Percentiles rank a stretch among this genome's conserved stretches.
phyloP scores from a whole-genome alignment of 2,797 vertebrate species.

The Callimico goeldii region DNA sequence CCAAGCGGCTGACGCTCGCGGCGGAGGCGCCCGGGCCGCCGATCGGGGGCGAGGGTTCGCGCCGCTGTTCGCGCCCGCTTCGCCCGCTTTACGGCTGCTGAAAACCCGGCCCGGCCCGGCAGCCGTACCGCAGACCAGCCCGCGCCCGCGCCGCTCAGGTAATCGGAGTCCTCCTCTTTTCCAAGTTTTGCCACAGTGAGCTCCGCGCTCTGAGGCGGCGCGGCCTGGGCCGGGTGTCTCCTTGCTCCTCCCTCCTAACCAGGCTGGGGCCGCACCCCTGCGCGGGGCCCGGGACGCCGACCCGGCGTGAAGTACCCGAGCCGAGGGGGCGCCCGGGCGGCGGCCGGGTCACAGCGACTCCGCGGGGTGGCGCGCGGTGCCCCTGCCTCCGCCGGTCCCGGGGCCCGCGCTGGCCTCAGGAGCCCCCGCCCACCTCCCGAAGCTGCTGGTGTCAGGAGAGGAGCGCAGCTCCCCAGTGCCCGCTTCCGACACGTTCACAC shows the following conservation, averaged over 20 bases:
- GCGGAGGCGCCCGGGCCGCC: background rate
- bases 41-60: constrained; percentile 45
- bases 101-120: constrained; percentile 73
- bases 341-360: background rate
- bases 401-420: fast-evolving
- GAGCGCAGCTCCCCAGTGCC: background rate
- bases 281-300: background rate
- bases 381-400: background rate
- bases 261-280: background rate
- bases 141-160: constrained; percentile 73
- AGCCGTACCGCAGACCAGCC: constrained; percentile 71
- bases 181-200: background rate
- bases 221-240: background rate
- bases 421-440: background rate
- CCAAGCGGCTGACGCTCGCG: constrained; percentile 42
- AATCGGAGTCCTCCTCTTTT: constrained; percentile 50
- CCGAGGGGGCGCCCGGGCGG: background rate
- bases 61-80: background rate
- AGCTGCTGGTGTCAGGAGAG: fast-evolving
- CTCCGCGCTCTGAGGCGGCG: background rate
- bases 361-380: background rate
- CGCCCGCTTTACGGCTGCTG: constrained; percentile 83
- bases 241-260: too few relatives aligned
- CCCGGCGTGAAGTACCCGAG: background rate
- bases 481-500: background rate